These are phyloP conservation scores for Nyleta sp. DNA, from an alignment of 2,888 invertebrate species.

Conservation along the genomic window DNA sequence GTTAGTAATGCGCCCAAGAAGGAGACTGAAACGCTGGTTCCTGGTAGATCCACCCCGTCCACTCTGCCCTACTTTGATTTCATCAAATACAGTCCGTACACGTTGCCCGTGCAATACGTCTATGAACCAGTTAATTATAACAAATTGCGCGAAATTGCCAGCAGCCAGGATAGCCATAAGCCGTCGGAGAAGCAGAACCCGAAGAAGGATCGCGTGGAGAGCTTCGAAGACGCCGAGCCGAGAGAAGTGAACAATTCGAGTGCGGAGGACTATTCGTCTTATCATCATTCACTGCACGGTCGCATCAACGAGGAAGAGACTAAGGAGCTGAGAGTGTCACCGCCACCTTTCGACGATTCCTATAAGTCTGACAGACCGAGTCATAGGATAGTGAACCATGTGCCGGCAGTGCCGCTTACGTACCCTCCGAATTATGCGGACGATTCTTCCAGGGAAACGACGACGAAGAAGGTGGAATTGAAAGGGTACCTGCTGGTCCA, in stretches of 20 bases:
- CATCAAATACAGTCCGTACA: constrained; percentile 69
- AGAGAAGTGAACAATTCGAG: constrained; percentile 42
- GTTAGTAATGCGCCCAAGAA: background rate
- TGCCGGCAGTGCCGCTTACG: background rate
- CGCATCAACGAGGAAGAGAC: constrained; percentile 72
- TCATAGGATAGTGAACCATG: constrained; percentile 36
- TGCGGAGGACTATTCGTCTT: constrained; percentile 60
- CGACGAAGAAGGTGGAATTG: background rate
- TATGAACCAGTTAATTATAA: constrained; percentile 69
- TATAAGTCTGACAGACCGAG: constrained; percentile 72
- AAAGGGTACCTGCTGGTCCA: constrained; percentile 36
- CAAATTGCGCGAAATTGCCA: constrained; percentile 48
- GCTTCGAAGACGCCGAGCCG: constrained; percentile 34
- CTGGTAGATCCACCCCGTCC: constrained; percentile 17
- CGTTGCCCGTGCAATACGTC: constrained; percentile 72
- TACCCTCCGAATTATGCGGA: constrained; percentile 16
- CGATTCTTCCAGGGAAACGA: constrained; percentile 1
- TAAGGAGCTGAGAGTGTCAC: constrained; percentile 73
- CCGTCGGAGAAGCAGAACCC: background rate
- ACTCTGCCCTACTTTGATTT: constrained; percentile 64
- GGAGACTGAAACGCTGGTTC: background rate
- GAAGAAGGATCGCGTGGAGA: constrained; percentile 35
- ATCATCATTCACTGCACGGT: constrained; percentile 59
- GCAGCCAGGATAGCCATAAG: constrained; percentile 5
- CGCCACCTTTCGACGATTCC: constrained; percentile 75